Conservation (phyloP, 1,140 invertebrate genomes). For the Acyrthosiphon pisum region DNA sequence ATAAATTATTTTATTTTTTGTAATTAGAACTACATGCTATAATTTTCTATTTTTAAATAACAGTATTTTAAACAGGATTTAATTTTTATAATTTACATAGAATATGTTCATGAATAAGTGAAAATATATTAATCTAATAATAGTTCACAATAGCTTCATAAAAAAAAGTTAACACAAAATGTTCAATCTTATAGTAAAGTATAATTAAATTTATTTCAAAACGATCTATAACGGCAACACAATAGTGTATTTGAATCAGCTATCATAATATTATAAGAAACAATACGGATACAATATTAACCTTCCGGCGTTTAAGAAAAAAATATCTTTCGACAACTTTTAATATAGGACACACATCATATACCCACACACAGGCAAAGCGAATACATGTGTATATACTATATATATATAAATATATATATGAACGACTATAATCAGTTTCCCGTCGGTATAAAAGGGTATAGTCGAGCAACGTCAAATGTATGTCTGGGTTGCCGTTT, state of each 20-base stretch:
- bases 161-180: not conserved
- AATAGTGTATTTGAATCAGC: not conserved
- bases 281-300: not conserved
- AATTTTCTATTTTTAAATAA: not conserved
- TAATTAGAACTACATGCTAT: not conserved
- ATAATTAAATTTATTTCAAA: not conserved
- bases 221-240: not conserved
- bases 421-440: conserved; percentile 20
- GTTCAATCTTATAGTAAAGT: not conserved
- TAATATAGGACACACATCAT: not conserved
- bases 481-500: not conserved
- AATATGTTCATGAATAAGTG: not conserved
- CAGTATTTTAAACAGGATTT: not conserved
- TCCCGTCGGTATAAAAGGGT: not conserved
- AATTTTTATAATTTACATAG: not conserved
- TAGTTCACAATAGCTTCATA: not conserved
- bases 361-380: not conserved
- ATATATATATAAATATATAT: not conserved
- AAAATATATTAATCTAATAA: not conserved
- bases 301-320: not conserved
- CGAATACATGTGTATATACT: not conserved
- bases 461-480: conserved; percentile 22
- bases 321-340: not conserved
- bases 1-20: not conserved
- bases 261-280: not conserved